phyloP scores from a whole-genome alignment of 2,888 invertebrate species.

The Cartodere bifasciata region DNA sequence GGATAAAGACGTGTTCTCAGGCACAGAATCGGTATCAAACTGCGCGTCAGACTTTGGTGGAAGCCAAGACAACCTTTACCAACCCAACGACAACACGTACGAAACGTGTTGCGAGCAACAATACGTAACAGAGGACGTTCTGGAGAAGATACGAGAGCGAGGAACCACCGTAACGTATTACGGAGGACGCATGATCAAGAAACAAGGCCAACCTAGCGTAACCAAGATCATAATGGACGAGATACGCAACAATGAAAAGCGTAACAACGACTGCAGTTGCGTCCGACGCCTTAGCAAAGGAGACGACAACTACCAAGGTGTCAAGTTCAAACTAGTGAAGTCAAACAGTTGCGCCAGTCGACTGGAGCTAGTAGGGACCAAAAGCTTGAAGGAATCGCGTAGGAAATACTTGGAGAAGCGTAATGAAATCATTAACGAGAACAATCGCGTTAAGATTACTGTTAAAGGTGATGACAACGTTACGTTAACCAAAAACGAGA shows the following conservation, averaged over 20 bases:
- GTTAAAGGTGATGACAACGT: conserved; percentile 13
- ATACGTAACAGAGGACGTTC: conserved; percentile 65
- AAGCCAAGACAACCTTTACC: conserved; percentile 48
- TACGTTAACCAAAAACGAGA: conserved; percentile 20
- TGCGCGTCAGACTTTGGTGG: conserved; percentile 36
- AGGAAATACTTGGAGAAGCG: conserved; percentile 51
- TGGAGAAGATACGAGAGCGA: conserved; percentile 76
- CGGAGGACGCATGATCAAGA: conserved; percentile 68
- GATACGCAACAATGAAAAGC: conserved; percentile 40
- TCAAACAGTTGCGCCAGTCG: conserved; percentile 80
- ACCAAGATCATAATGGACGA: conserved; percentile 64
- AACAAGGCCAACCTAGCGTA: conserved; percentile 54
- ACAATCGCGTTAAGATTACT: no score
- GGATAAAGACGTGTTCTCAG: conserved; percentile 37
- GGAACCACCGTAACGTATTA: conserved; percentile 86
- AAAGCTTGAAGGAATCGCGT: conserved; percentile 33
- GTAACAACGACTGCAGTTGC: conserved; percentile 26
- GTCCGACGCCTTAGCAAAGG: conserved; percentile 15
- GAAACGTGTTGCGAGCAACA: conserved; percentile 56
- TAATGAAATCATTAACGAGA: conserved; percentile 36
- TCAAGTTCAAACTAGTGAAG: conserved; percentile 71
- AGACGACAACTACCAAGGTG: conserved; percentile 40
- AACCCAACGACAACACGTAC: conserved; percentile 48
- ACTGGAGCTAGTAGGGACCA: conserved; percentile 61
- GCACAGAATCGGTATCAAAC: conserved; percentile 38